Conservation (phyloP, 2,797 vertebrate genomes). For the Toxotes lorentzi region DNA sequence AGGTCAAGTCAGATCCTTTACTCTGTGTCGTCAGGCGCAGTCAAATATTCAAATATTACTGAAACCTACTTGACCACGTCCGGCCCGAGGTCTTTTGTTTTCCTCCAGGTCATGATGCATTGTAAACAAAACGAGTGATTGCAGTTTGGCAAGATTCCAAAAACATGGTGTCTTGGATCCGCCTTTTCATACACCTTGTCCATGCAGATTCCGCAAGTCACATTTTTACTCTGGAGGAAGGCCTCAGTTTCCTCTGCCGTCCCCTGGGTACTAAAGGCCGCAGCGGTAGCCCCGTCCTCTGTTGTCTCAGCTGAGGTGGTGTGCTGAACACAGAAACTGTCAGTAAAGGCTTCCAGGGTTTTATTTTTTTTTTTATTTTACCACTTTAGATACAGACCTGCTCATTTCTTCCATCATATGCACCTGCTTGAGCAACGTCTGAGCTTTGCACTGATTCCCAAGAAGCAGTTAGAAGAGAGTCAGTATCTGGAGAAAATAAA, state of each 20-base stretch:
- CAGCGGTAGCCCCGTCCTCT: constrained; percentile 56
- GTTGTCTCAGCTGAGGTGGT: constrained; percentile 29
- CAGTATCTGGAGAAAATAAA: constrained; percentile 29
- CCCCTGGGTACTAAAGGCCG: constrained; percentile 35
- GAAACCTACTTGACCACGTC: constrained; percentile 87
- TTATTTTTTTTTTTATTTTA: too few relatives aligned
- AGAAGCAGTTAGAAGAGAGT: constrained; percentile 3
- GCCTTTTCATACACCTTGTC: constrained; percentile 92
- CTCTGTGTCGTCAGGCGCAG: rapidly evolving
- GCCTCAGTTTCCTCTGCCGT: constrained; percentile 36
- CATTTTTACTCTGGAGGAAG: constrained; percentile 81
- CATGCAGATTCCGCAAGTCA: constrained; percentile 94
- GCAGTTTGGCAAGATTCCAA: constrained; percentile 93
- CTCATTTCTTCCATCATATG: constrained; percentile 11
- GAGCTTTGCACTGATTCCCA: constrained; percentile 16
- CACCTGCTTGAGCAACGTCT: constrained; percentile 41
- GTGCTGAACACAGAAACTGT: constrained; percentile 51
- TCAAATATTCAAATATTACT: not conserved
- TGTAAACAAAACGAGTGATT: constrained; percentile 89
- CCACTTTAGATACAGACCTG: constrained; percentile 58
- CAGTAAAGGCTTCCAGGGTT: not conserved
- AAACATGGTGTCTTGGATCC: constrained; percentile 76
- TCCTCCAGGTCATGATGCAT: constrained; percentile 91
- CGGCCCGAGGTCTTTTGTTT: constrained; percentile 86
- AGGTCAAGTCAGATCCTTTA: not conserved